Conservation (phyloP, 2,113 vertebrate genomes). For the Bujurquina vittata region DNA sequence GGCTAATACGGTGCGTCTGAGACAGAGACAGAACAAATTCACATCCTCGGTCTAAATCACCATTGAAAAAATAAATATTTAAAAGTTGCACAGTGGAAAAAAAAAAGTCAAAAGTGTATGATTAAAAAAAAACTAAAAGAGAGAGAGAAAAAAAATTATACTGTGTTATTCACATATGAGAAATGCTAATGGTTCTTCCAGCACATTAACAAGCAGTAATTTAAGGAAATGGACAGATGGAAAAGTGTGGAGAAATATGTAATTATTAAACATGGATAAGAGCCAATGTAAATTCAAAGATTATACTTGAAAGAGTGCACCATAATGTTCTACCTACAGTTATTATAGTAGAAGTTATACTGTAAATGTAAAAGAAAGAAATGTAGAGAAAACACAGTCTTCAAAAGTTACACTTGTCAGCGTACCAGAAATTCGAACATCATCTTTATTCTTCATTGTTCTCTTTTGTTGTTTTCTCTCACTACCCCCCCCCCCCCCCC, state of each 20-base stretch:
- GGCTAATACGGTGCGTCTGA: slow-evolving; percentile 16
- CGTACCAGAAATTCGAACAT: slow-evolving; percentile 14
- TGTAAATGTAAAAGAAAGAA: not conserved
- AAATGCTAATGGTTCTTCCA: slow-evolving; percentile 9
- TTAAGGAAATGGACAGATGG: not conserved
- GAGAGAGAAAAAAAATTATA: no score
- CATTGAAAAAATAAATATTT: not conserved
- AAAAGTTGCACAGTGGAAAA: not conserved
- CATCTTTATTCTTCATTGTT: not conserved
- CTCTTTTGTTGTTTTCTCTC: not conserved
- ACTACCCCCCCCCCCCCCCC: no score
- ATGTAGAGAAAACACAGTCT: not conserved
- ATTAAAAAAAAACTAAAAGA: not conserved
- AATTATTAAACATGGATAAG: not conserved
- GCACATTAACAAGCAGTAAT: not conserved
- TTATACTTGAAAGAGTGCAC: not conserved
- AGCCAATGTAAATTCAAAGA: not conserved
- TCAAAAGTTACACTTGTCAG: not conserved
- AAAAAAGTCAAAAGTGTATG: slow-evolving; percentile 1
- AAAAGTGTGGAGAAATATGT: not conserved
- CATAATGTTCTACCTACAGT: not conserved
- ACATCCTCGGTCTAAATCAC: slow-evolving; percentile 23
- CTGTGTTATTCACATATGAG: not conserved
- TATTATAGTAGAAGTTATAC: not conserved
- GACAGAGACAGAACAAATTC: slow-evolving; percentile 19